These are phyloP conservation scores for Proales similis DNA, from an alignment of 1,140 invertebrate species.

Conservation along the genomic window DNA sequence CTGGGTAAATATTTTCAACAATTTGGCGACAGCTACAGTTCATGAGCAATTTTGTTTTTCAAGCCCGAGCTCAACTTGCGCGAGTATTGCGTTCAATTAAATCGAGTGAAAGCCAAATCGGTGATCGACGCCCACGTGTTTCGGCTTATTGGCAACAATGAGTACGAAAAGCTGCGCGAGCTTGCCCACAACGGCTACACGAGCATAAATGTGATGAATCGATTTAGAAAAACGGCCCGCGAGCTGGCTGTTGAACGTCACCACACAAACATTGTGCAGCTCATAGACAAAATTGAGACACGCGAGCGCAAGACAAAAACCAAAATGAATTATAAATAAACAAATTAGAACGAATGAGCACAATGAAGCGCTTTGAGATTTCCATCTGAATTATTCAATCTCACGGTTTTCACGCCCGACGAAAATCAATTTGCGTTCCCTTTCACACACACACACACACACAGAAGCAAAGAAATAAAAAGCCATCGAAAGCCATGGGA, in stretches of 20 bases:
- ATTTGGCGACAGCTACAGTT: background rate
- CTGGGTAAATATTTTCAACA: slow-evolving; percentile 14
- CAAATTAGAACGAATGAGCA: no score
- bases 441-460: no score
- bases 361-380: no score
- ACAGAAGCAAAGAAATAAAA: no score
- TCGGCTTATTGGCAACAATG: slow-evolving; percentile 10
- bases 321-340: slow-evolving; percentile 39
- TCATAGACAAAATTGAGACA: slow-evolving; percentile 34
- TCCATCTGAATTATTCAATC: no score
- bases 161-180: slow-evolving; percentile 13
- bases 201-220: slow-evolving; percentile 24
- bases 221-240: slow-evolving; percentile 13
- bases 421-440: no score
- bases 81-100: slow-evolving; percentile 37
- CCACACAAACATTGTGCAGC: slow-evolving; percentile 33
- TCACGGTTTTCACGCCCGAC: no score
- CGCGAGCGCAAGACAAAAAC: slow-evolving; percentile 1
- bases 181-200: slow-evolving; percentile 31
- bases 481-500: no score
- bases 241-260: slow-evolving; percentile 32
- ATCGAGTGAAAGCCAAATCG: slow-evolving; percentile 36
- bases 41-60: slow-evolving; percentile 2
- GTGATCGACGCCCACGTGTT: slow-evolving; percentile 27
- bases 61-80: slow-evolving; percentile 19